phyloP scores from a whole-genome alignment of 1,140 invertebrate genomes.

The Hestina assimilis region DNA sequence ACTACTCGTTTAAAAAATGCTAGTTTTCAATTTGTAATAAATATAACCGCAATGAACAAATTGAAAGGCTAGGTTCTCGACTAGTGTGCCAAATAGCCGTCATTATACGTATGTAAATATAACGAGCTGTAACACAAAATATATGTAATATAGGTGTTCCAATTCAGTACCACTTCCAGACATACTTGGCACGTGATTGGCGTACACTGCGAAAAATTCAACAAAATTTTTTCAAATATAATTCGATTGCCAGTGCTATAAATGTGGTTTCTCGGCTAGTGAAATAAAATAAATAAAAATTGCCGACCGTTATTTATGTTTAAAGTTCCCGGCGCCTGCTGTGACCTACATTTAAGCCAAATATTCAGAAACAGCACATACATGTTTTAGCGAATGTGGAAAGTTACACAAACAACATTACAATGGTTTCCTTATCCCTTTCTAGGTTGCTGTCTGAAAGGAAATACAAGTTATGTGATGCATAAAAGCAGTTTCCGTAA shows the following conservation, averaged over 20 bases:
- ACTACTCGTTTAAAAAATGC: too few species aligned
- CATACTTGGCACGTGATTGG: constrained; percentile 12
- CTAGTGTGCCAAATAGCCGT: too few species aligned
- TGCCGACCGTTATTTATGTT: background rate
- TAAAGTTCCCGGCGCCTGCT: background rate
- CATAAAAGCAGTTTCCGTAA: too few species aligned
- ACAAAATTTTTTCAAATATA: background rate
- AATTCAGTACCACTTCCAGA: background rate
- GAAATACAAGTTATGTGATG: too few species aligned
- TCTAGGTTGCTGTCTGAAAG: too few species aligned
- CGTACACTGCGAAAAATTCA: constrained; percentile 4
- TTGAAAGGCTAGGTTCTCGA: too few species aligned
- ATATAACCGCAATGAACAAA: too few species aligned
- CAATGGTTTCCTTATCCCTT: background rate
- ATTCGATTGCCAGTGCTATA: background rate
- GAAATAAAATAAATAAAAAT: background rate
- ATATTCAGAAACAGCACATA: background rate
- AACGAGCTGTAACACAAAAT: too few species aligned
- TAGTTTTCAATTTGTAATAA: too few species aligned
- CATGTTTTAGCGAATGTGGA: background rate
- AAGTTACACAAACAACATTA: background rate
- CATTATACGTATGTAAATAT: too few species aligned
- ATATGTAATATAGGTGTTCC: background rate
- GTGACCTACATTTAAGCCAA: background rate
- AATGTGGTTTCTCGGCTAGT: background rate